Evolutionary conservation across 2,113 vertebrate species (phyloP).

Genomic region (Petrocephalus zakoni): DNA sequence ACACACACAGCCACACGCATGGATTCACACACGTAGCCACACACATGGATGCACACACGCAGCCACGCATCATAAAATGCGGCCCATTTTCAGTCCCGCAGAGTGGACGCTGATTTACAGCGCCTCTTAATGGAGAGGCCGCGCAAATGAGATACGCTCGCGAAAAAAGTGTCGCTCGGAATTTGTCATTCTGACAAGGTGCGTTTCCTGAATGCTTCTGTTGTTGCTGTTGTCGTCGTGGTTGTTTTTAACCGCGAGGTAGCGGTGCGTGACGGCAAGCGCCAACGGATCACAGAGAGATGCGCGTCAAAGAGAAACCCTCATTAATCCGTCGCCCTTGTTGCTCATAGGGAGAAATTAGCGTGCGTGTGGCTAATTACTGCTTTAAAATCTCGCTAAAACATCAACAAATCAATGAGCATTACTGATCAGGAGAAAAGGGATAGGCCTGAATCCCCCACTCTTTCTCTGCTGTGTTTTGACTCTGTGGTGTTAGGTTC

Average conservation of each 20-base stretch:
- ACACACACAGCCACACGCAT: no score
- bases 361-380: slow-evolving; percentile 81
- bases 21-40: not conserved
- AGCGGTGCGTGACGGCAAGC: not conserved
- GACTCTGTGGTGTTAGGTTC: slow-evolving; percentile 27
- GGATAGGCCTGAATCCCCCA: slow-evolving; percentile 17
- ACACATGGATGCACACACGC: no score
- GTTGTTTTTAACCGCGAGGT: not conserved
- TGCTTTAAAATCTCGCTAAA: slow-evolving; percentile 77
- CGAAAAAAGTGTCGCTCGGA: not conserved
- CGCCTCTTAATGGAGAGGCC: no score
- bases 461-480: slow-evolving; percentile 24
- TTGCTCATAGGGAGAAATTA: slow-evolving; percentile 82
- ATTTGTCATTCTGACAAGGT: not conserved
- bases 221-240: not conserved
- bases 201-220: not conserved
- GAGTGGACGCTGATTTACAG: not conserved
- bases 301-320: slow-evolving; percentile 8
- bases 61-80: not conserved
- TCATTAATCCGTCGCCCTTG: slow-evolving; percentile 76
- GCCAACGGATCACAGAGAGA: not conserved
- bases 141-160: not conserved
- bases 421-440: not conserved
- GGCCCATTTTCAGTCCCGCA: not conserved
- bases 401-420: slow-evolving; percentile 72